phyloP scores from a whole-genome alignment of 2,797 vertebrate species.

The Arctocebus calabarensis region DNA sequence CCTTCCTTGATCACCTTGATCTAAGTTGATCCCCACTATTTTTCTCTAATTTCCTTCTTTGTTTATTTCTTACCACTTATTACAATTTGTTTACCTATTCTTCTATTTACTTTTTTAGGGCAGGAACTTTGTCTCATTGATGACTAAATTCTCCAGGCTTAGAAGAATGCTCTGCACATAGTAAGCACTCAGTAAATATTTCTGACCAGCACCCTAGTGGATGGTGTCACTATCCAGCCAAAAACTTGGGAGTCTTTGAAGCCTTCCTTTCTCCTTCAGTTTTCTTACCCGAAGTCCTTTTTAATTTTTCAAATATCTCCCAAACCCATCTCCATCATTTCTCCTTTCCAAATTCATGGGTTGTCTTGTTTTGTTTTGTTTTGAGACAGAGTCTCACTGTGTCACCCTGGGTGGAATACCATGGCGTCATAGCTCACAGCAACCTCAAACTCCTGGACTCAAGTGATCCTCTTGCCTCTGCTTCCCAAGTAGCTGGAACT shows the following conservation, averaged over 20 bases:
- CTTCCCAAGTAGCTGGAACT: too few relatives aligned
- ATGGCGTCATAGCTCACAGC: too few relatives aligned
- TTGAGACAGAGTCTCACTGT: too few relatives aligned
- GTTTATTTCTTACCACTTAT: background rate
- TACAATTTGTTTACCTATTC: background rate
- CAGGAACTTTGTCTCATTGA: background rate
- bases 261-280: background rate
- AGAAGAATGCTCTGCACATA: background rate
- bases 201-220: background rate
- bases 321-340: background rate
- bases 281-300: background rate
- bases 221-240: background rate
- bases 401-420: too few relatives aligned
- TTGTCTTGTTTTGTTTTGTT: too few relatives aligned
- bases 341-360: background rate
- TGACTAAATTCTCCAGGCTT: background rate
- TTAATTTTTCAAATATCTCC: constrained; percentile 10
- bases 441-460: too few relatives aligned
- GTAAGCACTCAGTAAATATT: background rate
- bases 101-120: background rate
- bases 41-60: background rate
- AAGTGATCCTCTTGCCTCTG: too few relatives aligned
- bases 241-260: background rate
- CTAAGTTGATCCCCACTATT: background rate
- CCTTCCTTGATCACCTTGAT: background rate